These are phyloP conservation scores for Zophobas morio DNA, from an alignment of 1,140 invertebrate species.

Conservation along the genomic window DNA sequence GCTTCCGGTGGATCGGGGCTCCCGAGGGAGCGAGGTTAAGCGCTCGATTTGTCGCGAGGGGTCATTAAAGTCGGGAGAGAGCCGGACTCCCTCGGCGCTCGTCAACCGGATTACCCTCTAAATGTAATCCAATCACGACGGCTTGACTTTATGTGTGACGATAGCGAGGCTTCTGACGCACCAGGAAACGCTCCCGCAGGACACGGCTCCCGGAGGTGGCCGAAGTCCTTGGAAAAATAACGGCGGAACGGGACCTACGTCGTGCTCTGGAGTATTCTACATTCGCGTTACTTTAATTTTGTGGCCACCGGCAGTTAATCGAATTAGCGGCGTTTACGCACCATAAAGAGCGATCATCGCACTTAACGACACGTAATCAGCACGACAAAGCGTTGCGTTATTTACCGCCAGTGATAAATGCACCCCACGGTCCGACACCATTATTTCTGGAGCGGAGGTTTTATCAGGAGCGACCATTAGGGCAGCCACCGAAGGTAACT, in stretches of 20 bases:
- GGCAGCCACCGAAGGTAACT: conserved; percentile 47
- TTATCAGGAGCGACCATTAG: conserved; percentile 33
- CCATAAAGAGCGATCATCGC: conserved; percentile 59
- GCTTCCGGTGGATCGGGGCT: conserved; percentile 41
- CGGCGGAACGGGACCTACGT: too few relatives aligned
- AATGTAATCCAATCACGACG: conserved; percentile 67
- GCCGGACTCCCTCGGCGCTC: conserved; percentile 63
- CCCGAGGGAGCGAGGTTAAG: conserved; percentile 62
- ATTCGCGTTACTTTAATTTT: too few relatives aligned
- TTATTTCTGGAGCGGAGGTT: conserved; percentile 45
- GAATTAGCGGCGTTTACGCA: conserved; percentile 53
- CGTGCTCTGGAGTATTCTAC: too few relatives aligned
- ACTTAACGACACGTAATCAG: conserved; percentile 57
- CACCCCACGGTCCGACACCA: conserved; percentile 43
- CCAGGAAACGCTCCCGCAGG: not conserved
- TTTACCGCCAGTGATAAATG: conserved; percentile 57
- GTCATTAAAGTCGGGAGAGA: conserved; percentile 64
- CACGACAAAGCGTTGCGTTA: conserved; percentile 54
- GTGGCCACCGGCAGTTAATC: conserved; percentile 15
- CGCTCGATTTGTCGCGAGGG: conserved; percentile 66
- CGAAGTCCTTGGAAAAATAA: too few relatives aligned
- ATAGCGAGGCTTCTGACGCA: conserved; percentile 22
- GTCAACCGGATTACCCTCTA: conserved; percentile 65
- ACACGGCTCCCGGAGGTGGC: conserved; percentile 3
- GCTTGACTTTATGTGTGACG: conserved; percentile 51